Evolutionary conservation across 2,888 invertebrate genomes (phyloP).

Genomic region (Fragum sueziense): DNA sequence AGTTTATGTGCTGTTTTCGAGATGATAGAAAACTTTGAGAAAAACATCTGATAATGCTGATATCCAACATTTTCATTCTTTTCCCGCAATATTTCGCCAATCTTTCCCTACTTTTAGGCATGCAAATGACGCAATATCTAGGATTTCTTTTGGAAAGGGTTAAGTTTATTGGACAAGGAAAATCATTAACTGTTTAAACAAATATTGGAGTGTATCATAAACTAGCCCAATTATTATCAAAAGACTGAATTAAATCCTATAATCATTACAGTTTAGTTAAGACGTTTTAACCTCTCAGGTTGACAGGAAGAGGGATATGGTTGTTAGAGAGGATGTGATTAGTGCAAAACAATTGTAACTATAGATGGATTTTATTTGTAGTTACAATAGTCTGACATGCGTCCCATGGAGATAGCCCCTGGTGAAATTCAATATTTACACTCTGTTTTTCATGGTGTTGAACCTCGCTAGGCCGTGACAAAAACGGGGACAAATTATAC

Average conservation of each 20-base stretch:
- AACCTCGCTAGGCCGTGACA: conserved; percentile 26
- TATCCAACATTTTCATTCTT: background rate
- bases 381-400: too few species aligned
- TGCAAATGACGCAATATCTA: too few species aligned
- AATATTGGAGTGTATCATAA: background rate
- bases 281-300: background rate
- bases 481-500: too few species aligned
- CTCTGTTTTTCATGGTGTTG: conserved; percentile 26
- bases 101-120: background rate
- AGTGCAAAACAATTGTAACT: too few species aligned
- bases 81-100: background rate
- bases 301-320: conserved; percentile 2
- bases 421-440: conserved; percentile 46
- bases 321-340: too few species aligned
- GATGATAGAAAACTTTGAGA: too few species aligned
- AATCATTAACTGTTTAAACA: conserved; percentile 8
- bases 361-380: too few species aligned
- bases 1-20: too few species aligned
- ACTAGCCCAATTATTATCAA: background rate
- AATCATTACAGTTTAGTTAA: background rate
- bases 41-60: background rate
- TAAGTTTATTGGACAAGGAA: background rate
- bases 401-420: conserved; percentile 29
- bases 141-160: too few species aligned
- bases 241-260: background rate